Evolutionary conservation across 2,113 vertebrate species (phyloP).

Genomic region (Gallinago paraguaiae): DNA sequence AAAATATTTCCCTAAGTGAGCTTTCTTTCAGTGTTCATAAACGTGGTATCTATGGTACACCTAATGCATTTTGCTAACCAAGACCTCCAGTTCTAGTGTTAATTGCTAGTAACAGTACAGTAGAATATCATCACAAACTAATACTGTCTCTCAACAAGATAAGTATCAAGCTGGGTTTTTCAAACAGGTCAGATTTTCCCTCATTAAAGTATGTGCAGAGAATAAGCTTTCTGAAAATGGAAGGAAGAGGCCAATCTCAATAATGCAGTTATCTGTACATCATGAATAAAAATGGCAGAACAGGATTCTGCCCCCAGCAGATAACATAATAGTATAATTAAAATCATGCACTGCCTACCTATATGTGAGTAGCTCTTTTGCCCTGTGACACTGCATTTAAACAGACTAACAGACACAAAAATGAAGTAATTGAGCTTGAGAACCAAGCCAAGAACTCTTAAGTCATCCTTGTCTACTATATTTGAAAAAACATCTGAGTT

Average conservation of each 20-base stretch:
- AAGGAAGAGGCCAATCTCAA: neutral
- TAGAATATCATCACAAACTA: conserved; percentile 20
- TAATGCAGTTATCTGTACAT: neutral
- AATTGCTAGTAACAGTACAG: neutral
- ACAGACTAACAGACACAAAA: neutral
- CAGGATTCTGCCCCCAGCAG: neutral
- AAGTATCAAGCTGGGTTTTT: neutral
- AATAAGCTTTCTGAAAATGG: neutral
- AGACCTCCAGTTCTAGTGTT: neutral
- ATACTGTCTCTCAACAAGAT: neutral
- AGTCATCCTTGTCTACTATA: neutral
- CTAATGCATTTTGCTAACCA: neutral
- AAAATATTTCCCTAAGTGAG: neutral
- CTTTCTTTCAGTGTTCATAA: neutral
- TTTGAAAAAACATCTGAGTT: neutral
- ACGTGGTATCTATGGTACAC: neutral
- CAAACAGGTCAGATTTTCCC: neutral
- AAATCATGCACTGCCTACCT: neutral
- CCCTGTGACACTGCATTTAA: neutral
- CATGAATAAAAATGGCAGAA: neutral
- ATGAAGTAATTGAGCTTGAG: neutral
- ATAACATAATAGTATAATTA: neutral
- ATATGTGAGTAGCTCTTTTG: neutral
- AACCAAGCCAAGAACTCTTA: neutral
- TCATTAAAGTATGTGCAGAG: neutral